Conservation (phyloP, 2,797 vertebrate species). For the Ceryle rudis region DNA sequence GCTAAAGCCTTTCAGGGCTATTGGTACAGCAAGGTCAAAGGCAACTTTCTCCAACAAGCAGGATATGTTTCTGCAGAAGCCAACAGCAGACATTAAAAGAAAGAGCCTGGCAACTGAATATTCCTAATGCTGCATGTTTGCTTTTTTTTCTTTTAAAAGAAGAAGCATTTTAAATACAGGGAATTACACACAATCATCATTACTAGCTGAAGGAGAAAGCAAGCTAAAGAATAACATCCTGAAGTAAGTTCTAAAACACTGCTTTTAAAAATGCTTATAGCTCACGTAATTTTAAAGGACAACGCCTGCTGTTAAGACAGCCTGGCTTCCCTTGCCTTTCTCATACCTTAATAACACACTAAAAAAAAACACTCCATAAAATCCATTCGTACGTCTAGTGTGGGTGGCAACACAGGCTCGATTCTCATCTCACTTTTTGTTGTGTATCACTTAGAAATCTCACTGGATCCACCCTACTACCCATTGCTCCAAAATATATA, state of each 20-base stretch:
- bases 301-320: background rate
- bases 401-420: background rate
- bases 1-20: background rate
- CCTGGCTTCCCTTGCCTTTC: constrained; percentile 4
- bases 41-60: background rate
- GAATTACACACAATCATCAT: constrained; percentile 20
- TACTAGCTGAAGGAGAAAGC: background rate
- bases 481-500: background rate
- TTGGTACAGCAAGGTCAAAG: background rate
- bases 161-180: background rate
- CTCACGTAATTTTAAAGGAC: background rate
- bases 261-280: constrained; percentile 34
- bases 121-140: background rate
- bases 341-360: constrained; percentile 30
- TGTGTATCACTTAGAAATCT: constrained; percentile 10
- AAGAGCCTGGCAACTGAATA: background rate
- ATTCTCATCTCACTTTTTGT: background rate
- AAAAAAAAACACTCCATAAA: background rate
- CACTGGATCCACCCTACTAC: background rate
- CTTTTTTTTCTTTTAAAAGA: background rate
- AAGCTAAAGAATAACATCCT: background rate
- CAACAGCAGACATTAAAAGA: background rate
- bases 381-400: constrained; percentile 3
- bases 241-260: constrained; percentile 20
- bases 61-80: background rate